Evolutionary conservation across 2,113 vertebrate genomes (phyloP).

Genomic region (Bungarus multicinctus): DNA sequence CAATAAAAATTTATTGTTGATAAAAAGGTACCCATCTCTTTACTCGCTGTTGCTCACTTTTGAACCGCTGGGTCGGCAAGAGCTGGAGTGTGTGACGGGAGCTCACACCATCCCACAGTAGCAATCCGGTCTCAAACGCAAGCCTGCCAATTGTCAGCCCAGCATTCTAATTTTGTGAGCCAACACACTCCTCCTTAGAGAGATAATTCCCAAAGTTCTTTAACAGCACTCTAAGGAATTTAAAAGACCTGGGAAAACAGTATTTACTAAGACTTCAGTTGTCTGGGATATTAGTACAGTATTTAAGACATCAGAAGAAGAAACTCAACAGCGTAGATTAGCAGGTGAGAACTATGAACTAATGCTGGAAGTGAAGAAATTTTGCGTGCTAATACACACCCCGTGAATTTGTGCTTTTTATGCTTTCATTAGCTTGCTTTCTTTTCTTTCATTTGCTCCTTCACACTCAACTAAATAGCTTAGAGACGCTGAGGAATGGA

Average conservation of each 20-base stretch:
- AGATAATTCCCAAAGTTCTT: background rate
- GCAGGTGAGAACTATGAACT: background rate
- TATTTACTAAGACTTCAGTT: background rate
- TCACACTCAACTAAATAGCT: no score
- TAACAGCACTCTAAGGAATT: background rate
- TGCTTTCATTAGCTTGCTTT: background rate
- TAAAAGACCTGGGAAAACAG: background rate
- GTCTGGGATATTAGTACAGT: background rate
- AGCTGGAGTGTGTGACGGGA: background rate
- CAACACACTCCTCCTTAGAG: background rate
- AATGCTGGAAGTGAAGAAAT: background rate
- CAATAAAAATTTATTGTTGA: no score
- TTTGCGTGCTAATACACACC: background rate
- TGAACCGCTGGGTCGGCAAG: background rate
- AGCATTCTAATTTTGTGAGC: background rate
- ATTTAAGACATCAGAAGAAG: background rate
- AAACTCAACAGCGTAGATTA: background rate
- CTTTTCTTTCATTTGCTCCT: background rate
- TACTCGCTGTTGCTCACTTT: accelerated
- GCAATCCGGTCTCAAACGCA: background rate
- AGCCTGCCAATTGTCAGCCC: background rate
- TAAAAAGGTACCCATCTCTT: no score
- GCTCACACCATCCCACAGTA: background rate
- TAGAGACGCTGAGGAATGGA: background rate
- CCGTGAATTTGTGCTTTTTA: background rate